A percentile compares a stretch with the other conserved stretches of the same genome.
Conservation (phyloP, 2,113 vertebrate species). For the Laticauda colubrina region DNA sequence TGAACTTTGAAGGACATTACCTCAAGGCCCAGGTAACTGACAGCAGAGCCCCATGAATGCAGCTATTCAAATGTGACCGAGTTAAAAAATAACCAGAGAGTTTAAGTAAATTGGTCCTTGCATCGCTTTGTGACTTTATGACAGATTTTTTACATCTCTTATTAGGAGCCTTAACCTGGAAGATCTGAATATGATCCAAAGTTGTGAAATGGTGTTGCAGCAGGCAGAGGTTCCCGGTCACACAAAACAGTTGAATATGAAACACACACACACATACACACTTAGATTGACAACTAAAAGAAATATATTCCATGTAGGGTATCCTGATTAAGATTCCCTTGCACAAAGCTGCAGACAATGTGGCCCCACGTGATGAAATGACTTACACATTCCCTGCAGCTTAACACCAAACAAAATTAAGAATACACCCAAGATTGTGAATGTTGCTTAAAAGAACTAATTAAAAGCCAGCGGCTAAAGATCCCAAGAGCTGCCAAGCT, state of each 20-base stretch:
- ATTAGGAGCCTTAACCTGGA: not conserved
- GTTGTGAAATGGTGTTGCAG: not conserved
- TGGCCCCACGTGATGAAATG: not conserved
- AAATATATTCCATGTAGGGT: not conserved
- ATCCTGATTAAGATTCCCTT: not conserved
- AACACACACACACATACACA: not conserved
- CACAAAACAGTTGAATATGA: not conserved
- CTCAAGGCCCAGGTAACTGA: not conserved
- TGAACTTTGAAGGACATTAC: not conserved
- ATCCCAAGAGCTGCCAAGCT: constrained; percentile 11
- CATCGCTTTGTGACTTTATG: not conserved
- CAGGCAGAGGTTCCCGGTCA: not conserved
- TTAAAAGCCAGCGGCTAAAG: constrained; percentile 42
- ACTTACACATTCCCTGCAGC: constrained; percentile 12
- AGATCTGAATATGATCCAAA: not conserved
- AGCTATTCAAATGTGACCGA: not conserved
- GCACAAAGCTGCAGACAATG: not conserved
- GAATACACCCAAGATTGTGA: constrained; percentile 16
- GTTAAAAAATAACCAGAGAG: not conserved
- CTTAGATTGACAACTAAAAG: not conserved
- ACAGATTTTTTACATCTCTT: not conserved
- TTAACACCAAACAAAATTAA: not conserved
- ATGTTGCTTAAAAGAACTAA: constrained; percentile 13
- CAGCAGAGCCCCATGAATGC: not conserved
- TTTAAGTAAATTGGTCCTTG: not conserved